Evolutionary conservation across 2,113 vertebrate genomes (phyloP).

Genomic region (Oryzias curvinotus): DNA sequence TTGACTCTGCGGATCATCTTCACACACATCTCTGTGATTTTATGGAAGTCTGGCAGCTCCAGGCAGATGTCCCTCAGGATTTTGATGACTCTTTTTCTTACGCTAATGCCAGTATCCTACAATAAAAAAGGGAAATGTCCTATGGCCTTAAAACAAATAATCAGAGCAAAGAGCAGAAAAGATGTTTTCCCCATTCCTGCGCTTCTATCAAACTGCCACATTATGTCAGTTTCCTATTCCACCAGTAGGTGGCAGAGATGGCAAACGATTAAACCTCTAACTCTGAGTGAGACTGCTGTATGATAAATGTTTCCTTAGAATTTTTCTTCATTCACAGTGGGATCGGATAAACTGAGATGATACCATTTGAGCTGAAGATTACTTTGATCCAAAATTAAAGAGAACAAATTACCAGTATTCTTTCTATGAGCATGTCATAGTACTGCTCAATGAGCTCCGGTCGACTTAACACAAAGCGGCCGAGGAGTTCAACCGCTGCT

Average conservation of each 20-base stretch:
- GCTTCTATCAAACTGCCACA: neutral
- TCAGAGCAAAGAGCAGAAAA: neutral
- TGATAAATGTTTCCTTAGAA: neutral
- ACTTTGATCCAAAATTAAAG: neutral
- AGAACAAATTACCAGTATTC: constrained; percentile 67
- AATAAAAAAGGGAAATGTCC: constrained; percentile 1
- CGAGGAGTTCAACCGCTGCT: constrained; percentile 94
- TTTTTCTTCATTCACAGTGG: neutral
- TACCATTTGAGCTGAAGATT: neutral
- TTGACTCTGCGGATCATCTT: constrained; percentile 99
- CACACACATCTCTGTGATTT: constrained; percentile 98
- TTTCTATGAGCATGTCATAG: constrained; percentile 98
- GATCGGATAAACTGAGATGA: neutral
- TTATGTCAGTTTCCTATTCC: constrained; percentile 18
- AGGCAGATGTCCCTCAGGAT: constrained; percentile 98
- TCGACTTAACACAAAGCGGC: constrained; percentile 94
- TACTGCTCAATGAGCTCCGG: constrained; percentile 98
- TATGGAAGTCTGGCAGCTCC: constrained; percentile 95
- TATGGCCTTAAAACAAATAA: neutral
- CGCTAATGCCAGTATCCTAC: constrained; percentile 98
- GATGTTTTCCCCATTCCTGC: neutral
- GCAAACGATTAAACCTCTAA: constrained; percentile 28
- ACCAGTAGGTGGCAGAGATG: constrained; percentile 33
- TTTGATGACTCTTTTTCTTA: constrained; percentile 97
- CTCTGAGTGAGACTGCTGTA: neutral